A percentile compares a stretch with the other conserved stretches of the same genome.
Evolutionary conservation across 2,113 vertebrate species (phyloP).

Genomic region (Rhegmatorhina hoffmannsi): DNA sequence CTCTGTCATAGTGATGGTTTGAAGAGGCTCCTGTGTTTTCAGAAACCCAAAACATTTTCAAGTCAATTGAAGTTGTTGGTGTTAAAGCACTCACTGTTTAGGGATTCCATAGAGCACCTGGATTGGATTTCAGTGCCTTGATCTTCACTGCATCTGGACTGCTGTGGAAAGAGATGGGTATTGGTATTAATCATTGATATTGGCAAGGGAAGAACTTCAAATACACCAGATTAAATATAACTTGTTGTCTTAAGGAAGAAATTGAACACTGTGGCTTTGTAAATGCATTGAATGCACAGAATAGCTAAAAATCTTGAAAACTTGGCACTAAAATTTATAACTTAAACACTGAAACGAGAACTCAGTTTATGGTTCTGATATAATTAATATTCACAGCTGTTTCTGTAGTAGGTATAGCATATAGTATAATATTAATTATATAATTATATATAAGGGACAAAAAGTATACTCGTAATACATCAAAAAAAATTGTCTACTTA

Average conservation of each 20-base stretch:
- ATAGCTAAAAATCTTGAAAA: background rate
- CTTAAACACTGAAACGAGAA: background rate
- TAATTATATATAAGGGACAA: background rate
- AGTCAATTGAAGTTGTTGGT: background rate
- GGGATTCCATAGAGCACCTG: background rate
- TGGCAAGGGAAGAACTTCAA: background rate
- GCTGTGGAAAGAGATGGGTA: background rate
- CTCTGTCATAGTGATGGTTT: no score
- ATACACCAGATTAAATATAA: background rate
- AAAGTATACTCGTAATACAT: background rate
- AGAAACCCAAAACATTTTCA: background rate
- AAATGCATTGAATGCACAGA: background rate
- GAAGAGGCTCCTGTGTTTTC: no score
- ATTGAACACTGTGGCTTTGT: background rate
- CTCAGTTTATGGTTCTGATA: background rate
- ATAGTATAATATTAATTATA: background rate
- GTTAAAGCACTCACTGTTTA: background rate
- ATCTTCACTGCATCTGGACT: background rate
- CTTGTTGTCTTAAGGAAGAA: background rate
- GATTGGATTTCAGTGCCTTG: background rate
- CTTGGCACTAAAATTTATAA: background rate
- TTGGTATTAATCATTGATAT: background rate
- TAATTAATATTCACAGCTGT: background rate
- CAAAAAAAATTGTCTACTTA: background rate
- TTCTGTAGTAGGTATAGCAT: background rate